These are phyloP conservation scores for Poecilia wingei DNA, from an alignment of 2,797 vertebrate genomes.

Conservation along the genomic window DNA sequence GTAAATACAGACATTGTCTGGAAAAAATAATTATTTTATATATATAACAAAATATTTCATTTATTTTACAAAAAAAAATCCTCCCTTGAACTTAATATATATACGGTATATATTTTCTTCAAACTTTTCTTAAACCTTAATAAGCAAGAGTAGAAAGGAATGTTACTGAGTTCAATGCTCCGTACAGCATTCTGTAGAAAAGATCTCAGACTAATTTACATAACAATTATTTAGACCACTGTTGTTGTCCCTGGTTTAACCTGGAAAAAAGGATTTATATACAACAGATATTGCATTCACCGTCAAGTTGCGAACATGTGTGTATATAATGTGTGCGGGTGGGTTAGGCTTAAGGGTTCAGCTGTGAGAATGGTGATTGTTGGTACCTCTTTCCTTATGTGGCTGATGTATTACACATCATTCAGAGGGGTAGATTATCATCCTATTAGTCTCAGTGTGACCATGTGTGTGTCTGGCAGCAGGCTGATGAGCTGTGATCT, in stretches of 20 bases:
- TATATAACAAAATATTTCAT: neutral
- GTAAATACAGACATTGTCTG: slow-evolving; percentile 7
- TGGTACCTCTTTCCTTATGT: slow-evolving; percentile 44
- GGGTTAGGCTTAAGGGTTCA: slow-evolving; percentile 13
- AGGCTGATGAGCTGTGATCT: slow-evolving; percentile 69
- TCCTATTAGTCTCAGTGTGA: slow-evolving; percentile 37
- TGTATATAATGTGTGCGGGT: slow-evolving; percentile 17
- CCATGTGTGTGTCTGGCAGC: slow-evolving; percentile 48
- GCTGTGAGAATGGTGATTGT: slow-evolving; percentile 34
- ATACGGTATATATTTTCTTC: neutral
- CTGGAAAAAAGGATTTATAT: slow-evolving; percentile 31
- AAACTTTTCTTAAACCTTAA: neutral
- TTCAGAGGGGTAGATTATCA: slow-evolving; percentile 67
- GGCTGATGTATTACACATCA: slow-evolving; percentile 69
- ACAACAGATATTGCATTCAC: slow-evolving; percentile 5
- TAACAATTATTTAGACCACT: slow-evolving; percentile 29
- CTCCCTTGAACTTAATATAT: neutral
- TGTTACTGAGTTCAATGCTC: too few species aligned
- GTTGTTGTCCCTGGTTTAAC: slow-evolving; percentile 39
- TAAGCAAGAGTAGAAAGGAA: neutral
- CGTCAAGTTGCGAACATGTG: slow-evolving; percentile 7
- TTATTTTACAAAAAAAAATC: neutral
- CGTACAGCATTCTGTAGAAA: neutral
- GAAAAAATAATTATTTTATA: slow-evolving; percentile 5
- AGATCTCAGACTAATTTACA: slow-evolving; percentile 3